Conservation (phyloP, 2,113 vertebrate genomes). For the Paracanthobrama guichenoti region DNA sequence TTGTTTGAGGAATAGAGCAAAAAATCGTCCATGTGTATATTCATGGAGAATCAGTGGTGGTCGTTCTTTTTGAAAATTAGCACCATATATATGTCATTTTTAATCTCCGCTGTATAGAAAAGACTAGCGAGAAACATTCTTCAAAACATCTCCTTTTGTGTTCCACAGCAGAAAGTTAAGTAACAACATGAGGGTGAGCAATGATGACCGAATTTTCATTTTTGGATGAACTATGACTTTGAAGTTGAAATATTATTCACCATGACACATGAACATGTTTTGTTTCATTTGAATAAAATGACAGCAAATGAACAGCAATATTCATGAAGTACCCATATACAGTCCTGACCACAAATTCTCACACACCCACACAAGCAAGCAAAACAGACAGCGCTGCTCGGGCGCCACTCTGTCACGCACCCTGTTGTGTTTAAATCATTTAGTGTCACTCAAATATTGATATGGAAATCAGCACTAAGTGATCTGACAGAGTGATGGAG, state of each 20-base stretch:
- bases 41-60: not conserved
- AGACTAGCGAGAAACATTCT: not conserved
- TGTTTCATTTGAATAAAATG: constrained; percentile 13
- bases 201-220: not conserved
- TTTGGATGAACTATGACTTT: not conserved
- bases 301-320: constrained; percentile 22
- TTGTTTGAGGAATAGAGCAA: not conserved
- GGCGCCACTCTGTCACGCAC: constrained; percentile 71
- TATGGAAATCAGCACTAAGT: constrained; percentile 81
- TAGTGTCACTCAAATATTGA: constrained; percentile 83
- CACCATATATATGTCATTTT: not conserved
- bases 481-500: constrained; percentile 63
- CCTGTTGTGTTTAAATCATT: constrained; percentile 81
- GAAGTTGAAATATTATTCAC: not conserved
- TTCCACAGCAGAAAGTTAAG: not conserved
- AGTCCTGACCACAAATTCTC: constrained; percentile 60
- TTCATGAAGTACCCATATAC: constrained; percentile 41
- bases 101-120: not conserved
- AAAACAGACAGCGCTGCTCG: constrained; percentile 54
- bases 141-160: not conserved
- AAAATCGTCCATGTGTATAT: not conserved
- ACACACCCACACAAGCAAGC: constrained; percentile 47
- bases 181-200: not conserved
- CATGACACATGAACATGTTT: not conserved
- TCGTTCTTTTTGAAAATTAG: not conserved